phyloP scores from a whole-genome alignment of 37 sponge, comb jelly and placozoan genomes.

The Agelas oroides region DNA sequence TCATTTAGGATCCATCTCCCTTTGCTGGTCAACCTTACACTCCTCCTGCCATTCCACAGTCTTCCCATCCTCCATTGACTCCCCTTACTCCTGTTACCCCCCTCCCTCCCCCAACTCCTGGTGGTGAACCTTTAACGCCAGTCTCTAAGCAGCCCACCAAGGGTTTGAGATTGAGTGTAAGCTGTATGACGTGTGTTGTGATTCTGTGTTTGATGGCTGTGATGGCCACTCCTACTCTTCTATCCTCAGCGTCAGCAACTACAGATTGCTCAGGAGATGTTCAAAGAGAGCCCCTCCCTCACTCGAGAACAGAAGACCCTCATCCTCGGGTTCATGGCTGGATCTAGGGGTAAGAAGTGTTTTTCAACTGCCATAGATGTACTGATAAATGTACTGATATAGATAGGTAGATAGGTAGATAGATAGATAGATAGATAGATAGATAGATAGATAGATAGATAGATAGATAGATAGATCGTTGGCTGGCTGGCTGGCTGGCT shows the following conservation, averaged over 20 bases:
- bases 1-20: neutral
- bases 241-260: slow-evolving; percentile 73
- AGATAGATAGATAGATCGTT: too few relatives aligned
- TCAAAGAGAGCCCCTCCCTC: slow-evolving; percentile 77
- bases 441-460: too few relatives aligned
- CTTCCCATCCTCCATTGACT: neutral
- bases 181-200: neutral
- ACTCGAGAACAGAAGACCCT: slow-evolving; percentile 77
- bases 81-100: slow-evolving; percentile 7
- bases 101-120: neutral
- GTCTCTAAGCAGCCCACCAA: slow-evolving; percentile 57
- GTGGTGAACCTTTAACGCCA: neutral
- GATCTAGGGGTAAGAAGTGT: slow-evolving; percentile 67
- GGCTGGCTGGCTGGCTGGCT: too few relatives aligned
- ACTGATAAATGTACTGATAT: too few relatives aligned
- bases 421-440: too few relatives aligned
- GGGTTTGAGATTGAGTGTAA: slow-evolving; percentile 53
- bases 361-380: too few relatives aligned
- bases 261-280: slow-evolving; percentile 85
- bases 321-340: slow-evolving; percentile 90
- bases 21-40: neutral
- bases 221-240: neutral
- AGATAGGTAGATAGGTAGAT: too few relatives aligned
- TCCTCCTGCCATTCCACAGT: neutral
- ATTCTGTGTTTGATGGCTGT: too few relatives aligned